Conservation (phyloP, 1,140 invertebrate species). For the Agrypnia vestita region DNA sequence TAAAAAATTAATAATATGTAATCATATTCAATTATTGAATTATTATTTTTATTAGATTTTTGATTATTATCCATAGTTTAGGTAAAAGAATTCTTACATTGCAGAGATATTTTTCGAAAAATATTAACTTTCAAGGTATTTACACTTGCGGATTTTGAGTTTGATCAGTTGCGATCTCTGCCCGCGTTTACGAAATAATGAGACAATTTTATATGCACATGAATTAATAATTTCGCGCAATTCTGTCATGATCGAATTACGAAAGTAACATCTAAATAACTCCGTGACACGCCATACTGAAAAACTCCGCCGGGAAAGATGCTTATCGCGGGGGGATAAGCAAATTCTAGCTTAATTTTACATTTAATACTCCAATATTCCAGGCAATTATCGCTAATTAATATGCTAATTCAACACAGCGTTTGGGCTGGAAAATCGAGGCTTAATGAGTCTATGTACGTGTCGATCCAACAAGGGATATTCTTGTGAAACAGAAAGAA, state of each 20-base stretch:
- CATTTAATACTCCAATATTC: slow-evolving; percentile 43
- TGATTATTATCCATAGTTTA: too few species aligned
- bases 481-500: not conserved
- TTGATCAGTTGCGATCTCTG: not conserved
- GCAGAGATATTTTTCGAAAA: too few species aligned
- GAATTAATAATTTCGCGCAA: slow-evolving; percentile 39
- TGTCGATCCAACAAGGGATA: not conserved
- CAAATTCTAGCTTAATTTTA: slow-evolving; percentile 45
- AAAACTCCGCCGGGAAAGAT: slow-evolving; percentile 51
- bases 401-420: slow-evolving; percentile 47
- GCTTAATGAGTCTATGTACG: not conserved
- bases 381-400: slow-evolving; percentile 49
- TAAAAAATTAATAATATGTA: too few species aligned
- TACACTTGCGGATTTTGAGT: not conserved
- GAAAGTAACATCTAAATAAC: slow-evolving; percentile 29
- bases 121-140: too few species aligned
- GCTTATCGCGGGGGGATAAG: slow-evolving; percentile 48
- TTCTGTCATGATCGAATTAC: slow-evolving; percentile 44
- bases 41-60: too few species aligned
- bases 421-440: slow-evolving; percentile 54
- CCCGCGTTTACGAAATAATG: slow-evolving; percentile 13
- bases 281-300: slow-evolving; percentile 47
- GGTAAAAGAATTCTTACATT: too few species aligned
- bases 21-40: too few species aligned
- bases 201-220: slow-evolving; percentile 43